Base-by-base conservation (phyloP, 1,140 invertebrate genomes). In the Brachionus paranguensis region DNA sequence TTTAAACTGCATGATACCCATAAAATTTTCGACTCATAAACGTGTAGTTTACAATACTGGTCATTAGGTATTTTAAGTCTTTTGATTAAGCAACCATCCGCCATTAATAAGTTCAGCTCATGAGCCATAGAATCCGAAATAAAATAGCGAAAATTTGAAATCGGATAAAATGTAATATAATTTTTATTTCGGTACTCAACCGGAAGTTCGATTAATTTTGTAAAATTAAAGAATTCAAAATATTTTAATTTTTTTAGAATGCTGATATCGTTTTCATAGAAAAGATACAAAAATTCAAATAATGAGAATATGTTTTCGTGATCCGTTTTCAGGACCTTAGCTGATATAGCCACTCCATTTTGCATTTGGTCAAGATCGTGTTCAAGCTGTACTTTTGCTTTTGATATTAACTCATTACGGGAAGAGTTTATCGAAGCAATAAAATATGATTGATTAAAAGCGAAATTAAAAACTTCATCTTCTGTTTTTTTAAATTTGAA, bases 21-120 rank as follows among this genome's bases (percentile, higher is more conserved):
- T 50, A 76, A 76, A 11, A 76, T 47, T 47, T 76, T 76, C 1
- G 72, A 76, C 24, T 76, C 33, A 12, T 76, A 76, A 10, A 76
- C 43, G 29, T 76, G 72, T 24, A 76, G 50, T 47, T 76, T 76
- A 76, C 43, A 76, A 29, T 76, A 76, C 5, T 50, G 20, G 20
- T 76, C 24, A 20, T 50, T 11, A 12, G 45, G 72, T 14, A 50
- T 14, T 29, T 72, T 17, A 8, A 76, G 2, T 50, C 27, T 47
- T 33, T 76, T 76, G 3, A 50, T 20, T 12, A 37, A 6, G 50
- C 20, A 20, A 3, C 17, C 20, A 50, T 76, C 47, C 0, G 24
- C 5, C 17, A 37, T 50, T 17, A 76, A 37, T 24, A 76, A 27
- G 43, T 43, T 72, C 11, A 76, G n/a, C 43, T 76, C 72, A 14